phyloP scores from a whole-genome alignment of 2,888 invertebrate species.

The Crematogaster levior region DNA sequence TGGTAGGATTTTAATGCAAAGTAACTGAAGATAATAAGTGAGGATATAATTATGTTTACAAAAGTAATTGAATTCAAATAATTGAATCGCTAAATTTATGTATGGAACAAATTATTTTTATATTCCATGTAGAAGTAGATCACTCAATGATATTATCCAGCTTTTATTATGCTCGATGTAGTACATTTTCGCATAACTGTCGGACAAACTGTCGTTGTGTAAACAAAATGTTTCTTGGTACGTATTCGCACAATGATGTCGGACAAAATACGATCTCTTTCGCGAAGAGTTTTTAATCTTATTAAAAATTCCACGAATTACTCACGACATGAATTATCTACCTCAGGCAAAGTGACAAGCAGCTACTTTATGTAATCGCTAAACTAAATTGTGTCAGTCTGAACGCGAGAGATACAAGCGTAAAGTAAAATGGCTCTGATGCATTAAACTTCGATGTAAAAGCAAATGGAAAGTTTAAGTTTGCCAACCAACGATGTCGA shows the following conservation, averaged over 20 bases:
- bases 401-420: not conserved
- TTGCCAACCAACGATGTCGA: constrained; percentile 38
- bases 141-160: not conserved
- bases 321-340: constrained; percentile 24
- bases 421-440: constrained; percentile 19
- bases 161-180: not conserved
- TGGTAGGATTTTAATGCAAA: no score
- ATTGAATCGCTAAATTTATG: not conserved
- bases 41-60: not conserved
- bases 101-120: not conserved
- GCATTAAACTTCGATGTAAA: constrained; percentile 37
- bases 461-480: constrained; percentile 50
- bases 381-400: constrained; percentile 17
- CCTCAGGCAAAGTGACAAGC: constrained; percentile 6
- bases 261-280: constrained; percentile 8
- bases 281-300: constrained; percentile 12
- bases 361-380: constrained; percentile 33
- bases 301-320: constrained; percentile 47
- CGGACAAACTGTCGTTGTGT: not conserved
- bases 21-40: not conserved
- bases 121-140: constrained; percentile 5
- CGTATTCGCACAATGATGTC: not conserved
- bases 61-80: not conserved
- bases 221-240: constrained; percentile 6
- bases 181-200: not conserved